phyloP scores from a whole-genome alignment of 2,888 invertebrate species.

The Yponomeuta plumbellus region DNA sequence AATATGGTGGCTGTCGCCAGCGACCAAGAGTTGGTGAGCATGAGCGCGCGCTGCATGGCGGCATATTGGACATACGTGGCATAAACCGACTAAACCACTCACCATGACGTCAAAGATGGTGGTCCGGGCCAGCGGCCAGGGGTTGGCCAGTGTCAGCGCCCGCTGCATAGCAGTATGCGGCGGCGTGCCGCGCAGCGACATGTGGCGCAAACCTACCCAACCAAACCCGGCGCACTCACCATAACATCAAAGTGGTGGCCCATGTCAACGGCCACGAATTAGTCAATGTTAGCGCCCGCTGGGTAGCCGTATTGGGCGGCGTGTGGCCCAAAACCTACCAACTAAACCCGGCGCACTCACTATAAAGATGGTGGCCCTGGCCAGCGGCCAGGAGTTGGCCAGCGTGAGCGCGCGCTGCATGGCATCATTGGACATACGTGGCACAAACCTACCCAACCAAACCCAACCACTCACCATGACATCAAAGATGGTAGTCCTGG shows the following conservation, averaged over 20 bases:
- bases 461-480: constrained; percentile 90
- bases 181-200: constrained; percentile 90
- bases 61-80: constrained; percentile 60
- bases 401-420: constrained; percentile 95
- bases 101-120: constrained; percentile 94
- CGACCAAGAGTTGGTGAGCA: constrained; percentile 95
- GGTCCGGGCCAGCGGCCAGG: constrained; percentile 95
- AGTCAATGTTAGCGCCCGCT: constrained; percentile 93
- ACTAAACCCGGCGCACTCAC: constrained; percentile 32
- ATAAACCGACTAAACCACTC: constrained; percentile 48
- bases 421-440: constrained; percentile 89
- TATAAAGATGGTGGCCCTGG: constrained; percentile 94
- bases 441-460: constrained; percentile 92
- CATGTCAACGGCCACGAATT: constrained; percentile 95
- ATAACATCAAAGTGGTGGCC: constrained; percentile 95
- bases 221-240: constrained; percentile 67
- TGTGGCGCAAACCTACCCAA: constrained; percentile 87
- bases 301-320: constrained; percentile 88
- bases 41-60: constrained; percentile 94
- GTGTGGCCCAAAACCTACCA: constrained; percentile 91
- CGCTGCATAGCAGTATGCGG: constrained; percentile 92
- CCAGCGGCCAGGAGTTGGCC: constrained; percentile 95
- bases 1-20: constrained; percentile 94
- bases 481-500: constrained; percentile 94
- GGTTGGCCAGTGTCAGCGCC: constrained; percentile 93